These are phyloP conservation scores for Diabrotica virgifera DNA, from an alignment of 1,140 invertebrate genomes.

Conservation along the genomic window DNA sequence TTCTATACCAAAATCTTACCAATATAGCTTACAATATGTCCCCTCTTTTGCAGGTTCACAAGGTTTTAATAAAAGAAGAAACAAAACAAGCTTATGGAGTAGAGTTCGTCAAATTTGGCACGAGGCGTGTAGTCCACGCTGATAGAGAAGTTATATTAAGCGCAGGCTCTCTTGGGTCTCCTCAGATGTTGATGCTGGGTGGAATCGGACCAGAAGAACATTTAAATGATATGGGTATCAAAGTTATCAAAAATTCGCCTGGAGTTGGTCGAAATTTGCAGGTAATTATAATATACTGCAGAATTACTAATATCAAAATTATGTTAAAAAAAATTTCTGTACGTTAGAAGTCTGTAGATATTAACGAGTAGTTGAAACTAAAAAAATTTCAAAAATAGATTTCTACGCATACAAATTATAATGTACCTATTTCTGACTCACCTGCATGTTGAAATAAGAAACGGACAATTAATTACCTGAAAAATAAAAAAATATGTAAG, in stretches of 20 bases:
- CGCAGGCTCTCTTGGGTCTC: conserved; percentile 69
- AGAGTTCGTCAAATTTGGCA: conserved; percentile 55
- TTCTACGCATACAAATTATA: no score
- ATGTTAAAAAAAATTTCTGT: no score
- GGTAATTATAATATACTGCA: not conserved
- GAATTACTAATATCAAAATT: no score
- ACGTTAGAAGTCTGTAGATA: no score
- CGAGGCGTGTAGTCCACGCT: conserved; percentile 52
- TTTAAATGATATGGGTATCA: conserved; percentile 59
- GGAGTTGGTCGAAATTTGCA: conserved; percentile 75
- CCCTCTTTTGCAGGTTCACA: conserved; percentile 50
- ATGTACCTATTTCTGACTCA: no score
- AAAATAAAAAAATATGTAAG: no score
- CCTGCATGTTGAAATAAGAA: no score
- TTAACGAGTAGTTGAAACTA: no score
- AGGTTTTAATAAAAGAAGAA: conserved; percentile 59
- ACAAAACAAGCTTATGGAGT: conserved; percentile 61
- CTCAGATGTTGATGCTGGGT: conserved; percentile 74
- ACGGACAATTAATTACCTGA: no score
- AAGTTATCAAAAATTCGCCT: conserved; percentile 55
- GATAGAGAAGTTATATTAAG: conserved; percentile 69
- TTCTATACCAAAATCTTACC: no score
- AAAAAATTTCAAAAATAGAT: no score
- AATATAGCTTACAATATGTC: no score
- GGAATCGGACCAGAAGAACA: conserved; percentile 64